These are phyloP conservation scores for Mamestra configurata DNA, from an alignment of 1,140 invertebrate species.

Conservation along the genomic window DNA sequence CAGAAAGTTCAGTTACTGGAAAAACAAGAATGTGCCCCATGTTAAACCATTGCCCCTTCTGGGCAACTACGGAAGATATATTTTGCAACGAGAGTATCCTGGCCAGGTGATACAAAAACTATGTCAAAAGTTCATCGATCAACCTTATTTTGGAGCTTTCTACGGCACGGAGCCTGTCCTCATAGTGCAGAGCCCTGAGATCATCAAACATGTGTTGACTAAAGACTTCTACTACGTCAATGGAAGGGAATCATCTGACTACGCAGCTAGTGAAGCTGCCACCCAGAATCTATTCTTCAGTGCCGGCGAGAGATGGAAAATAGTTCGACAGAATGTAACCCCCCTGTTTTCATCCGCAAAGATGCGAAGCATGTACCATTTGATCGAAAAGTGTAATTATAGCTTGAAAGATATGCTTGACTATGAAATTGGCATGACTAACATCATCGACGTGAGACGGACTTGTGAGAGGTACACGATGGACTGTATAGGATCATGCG, in stretches of 20 bases:
- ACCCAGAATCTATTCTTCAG: slow-evolving; percentile 59
- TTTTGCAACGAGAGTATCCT: slow-evolving; percentile 52
- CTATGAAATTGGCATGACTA: slow-evolving; percentile 45
- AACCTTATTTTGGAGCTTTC: slow-evolving; percentile 47
- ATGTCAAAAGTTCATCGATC: slow-evolving; percentile 33
- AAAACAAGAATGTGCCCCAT: slow-evolving; percentile 66
- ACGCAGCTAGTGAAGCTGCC: slow-evolving; percentile 29
- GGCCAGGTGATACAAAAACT: slow-evolving; percentile 28
- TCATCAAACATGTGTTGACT: slow-evolving; percentile 52
- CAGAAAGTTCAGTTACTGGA: slow-evolving; percentile 69
- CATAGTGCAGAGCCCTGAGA: slow-evolving; percentile 39
- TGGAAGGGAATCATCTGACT: slow-evolving; percentile 40
- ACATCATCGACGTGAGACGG: slow-evolving; percentile 73
- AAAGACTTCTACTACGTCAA: slow-evolving; percentile 55
- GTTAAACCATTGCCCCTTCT: slow-evolving; percentile 67
- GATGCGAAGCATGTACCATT: slow-evolving; percentile 88
- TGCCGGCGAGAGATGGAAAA: slow-evolving; percentile 86
- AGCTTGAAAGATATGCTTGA: slow-evolving; percentile 73
- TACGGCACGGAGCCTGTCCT: slow-evolving; percentile 53
- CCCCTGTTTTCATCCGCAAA: slow-evolving; percentile 89
- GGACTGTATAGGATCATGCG: slow-evolving; percentile 88
- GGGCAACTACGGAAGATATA: slow-evolving; percentile 71
- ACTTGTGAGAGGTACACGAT: slow-evolving; percentile 84
- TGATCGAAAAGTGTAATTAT: slow-evolving; percentile 75
- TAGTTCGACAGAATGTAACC: slow-evolving; percentile 87